Conservation (phyloP, 2,113 vertebrate genomes). For the Poeciliopsis turrubarensis region DNA sequence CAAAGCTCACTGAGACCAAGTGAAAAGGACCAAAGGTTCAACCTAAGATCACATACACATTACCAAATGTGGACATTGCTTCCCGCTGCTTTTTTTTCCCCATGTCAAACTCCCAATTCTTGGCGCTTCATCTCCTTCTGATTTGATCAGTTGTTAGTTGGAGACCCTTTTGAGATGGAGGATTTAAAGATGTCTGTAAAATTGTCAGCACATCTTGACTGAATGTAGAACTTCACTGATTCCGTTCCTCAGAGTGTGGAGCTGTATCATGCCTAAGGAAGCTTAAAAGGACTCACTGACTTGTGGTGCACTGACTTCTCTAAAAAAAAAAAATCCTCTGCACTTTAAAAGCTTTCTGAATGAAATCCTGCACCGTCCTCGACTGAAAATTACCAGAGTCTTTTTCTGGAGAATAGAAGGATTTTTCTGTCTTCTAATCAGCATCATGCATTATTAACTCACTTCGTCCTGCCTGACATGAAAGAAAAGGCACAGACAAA, state of each 20-base stretch:
- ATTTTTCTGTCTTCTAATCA: slow-evolving; percentile 58
- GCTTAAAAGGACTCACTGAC: slow-evolving; percentile 30
- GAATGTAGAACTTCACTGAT: slow-evolving; percentile 68
- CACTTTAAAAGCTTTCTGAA: slow-evolving; percentile 63
- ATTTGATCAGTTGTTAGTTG: slow-evolving; percentile 32
- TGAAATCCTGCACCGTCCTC: slow-evolving; percentile 43
- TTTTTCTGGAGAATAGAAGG: slow-evolving; percentile 56
- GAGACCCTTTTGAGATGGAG: slow-evolving; percentile 29
- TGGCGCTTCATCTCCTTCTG: slow-evolving; percentile 37
- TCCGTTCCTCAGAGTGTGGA: slow-evolving; percentile 36
- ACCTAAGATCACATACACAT: slow-evolving; percentile 28
- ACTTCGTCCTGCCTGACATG: slow-evolving; percentile 44
- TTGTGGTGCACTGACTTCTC: slow-evolving; percentile 41
- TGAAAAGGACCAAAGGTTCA: slow-evolving; percentile 57
- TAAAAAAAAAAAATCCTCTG: slow-evolving; percentile 32
- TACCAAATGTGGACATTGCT: slow-evolving; percentile 29
- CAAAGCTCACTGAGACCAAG: slow-evolving; percentile 80
- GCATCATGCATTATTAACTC: slow-evolving; percentile 41
- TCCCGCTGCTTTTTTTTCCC: slow-evolving; percentile 9
- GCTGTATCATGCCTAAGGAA: slow-evolving; percentile 47
- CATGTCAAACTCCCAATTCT: not conserved
- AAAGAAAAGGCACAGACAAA: slow-evolving; percentile 42
- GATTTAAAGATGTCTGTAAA: slow-evolving; percentile 36
- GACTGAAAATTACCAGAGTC: slow-evolving; percentile 53
- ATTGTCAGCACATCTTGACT: slow-evolving; percentile 30